Conservation (phyloP, 1,140 invertebrate genomes). For the Drosophila orosa region DNA sequence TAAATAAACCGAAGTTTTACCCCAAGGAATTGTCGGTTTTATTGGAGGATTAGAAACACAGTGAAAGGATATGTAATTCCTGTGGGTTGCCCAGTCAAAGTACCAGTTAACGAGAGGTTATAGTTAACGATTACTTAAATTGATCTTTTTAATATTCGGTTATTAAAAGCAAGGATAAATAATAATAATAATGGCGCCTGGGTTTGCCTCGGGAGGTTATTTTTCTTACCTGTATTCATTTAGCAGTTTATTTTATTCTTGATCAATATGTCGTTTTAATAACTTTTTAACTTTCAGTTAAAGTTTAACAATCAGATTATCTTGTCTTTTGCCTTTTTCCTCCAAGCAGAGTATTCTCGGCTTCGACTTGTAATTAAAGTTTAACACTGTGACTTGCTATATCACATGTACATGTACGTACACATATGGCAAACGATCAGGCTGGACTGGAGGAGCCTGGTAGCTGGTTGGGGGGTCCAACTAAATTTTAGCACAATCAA, state of each 20-base stretch:
- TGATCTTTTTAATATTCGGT: too few relatives aligned
- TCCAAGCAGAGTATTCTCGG: neutral
- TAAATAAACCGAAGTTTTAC: neutral
- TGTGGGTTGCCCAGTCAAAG: neutral
- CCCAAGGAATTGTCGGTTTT: neutral
- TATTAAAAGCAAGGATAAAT: neutral
- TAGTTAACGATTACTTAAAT: neutral
- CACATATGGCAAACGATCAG: neutral
- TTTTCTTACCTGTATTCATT: neutral
- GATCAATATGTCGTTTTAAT: neutral
- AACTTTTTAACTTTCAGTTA: neutral
- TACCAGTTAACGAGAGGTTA: neutral
- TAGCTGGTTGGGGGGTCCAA: neutral
- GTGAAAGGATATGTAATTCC: neutral
- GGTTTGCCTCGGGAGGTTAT: neutral
- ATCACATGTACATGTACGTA: neutral
- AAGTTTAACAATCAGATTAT: neutral
- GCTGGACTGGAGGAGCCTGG: neutral
- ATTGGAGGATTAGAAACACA: too few relatives aligned
- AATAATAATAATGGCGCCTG: neutral
- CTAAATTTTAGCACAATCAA: slow-evolving; percentile 48
- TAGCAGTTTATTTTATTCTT: neutral
- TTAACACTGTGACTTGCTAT: neutral
- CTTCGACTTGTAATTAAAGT: neutral
- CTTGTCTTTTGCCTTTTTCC: accelerated